These are phyloP conservation scores for human DNA, from an alignment of 2,113 vertebrate species.

Conservation along the genomic window GRCh38 chr17:59339501-59340000, in stretches of 20 bases:
- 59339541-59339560: conserved; percentile 29
- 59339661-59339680: not conserved
- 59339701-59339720: not conserved
- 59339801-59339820: not conserved
- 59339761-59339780: not conserved
- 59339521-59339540: not conserved
- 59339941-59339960: not conserved
- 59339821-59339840: not conserved
- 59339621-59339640: not conserved
- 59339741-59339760: not conserved
- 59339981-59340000: not conserved
- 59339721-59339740: not conserved
- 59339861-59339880: not conserved
- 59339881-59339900: not conserved
- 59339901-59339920: not conserved
- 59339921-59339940: not conserved
- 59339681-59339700: not conserved
- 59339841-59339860: not conserved
- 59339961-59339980: not conserved
- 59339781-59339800: not conserved
- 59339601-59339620: not conserved
- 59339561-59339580: conserved; percentile 3
- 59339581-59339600: not conserved
- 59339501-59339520: not conserved
- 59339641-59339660: not conserved